Evolutionary conservation across 1,140 invertebrate species (phyloP), one percentile per base, ranked within the genome.

Genomic region (Drosophila equinoxialis): DNA sequence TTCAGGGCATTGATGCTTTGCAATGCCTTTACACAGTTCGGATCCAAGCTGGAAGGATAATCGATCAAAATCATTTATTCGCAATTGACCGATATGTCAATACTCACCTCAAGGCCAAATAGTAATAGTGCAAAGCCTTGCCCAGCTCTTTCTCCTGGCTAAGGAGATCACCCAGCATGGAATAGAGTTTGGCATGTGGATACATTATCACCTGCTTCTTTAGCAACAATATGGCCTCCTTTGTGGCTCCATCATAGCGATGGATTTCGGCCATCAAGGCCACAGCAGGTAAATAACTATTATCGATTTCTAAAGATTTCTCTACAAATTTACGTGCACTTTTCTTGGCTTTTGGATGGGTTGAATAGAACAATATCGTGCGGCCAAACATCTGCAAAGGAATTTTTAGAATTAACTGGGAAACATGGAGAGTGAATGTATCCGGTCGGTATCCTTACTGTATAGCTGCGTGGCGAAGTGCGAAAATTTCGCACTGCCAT

Each of bases 111-210:
- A 92, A 45, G 0, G 91, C 90, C 14, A 74, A 59, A 6, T 89
- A 90, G 33, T 90, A 92, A 55, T 76, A 86, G 13, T 92, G 89
- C 13, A 92, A 54, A 0, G 91, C 91, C 33, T 64, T 82, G 54
- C 80, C 66, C 6, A 81, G 59, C 65, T 91, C 76, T 68, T 86
- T 83, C 41, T 82, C 76, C 0, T 4, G 20, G 5, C 74, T 71
- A 5, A 86, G 54, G 14, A 91, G 68, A 35, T 91, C 86, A 4
- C 77, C 91, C 20, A 92, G 71, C 71, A 85, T 79, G 8, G 76
- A 77, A 51, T 79, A 89, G 0, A 91, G 71, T 66, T 80, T 82
- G 6, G 66, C 66, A 63, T 90, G 74, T 1, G 91, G 91, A 66
- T 71, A 74, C 6, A 48, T 55, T 2, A 65, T 35, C 6, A 85